phyloP scores from a whole-genome alignment of 2,888 invertebrate genomes.

The Drosophila antonietae region DNA sequence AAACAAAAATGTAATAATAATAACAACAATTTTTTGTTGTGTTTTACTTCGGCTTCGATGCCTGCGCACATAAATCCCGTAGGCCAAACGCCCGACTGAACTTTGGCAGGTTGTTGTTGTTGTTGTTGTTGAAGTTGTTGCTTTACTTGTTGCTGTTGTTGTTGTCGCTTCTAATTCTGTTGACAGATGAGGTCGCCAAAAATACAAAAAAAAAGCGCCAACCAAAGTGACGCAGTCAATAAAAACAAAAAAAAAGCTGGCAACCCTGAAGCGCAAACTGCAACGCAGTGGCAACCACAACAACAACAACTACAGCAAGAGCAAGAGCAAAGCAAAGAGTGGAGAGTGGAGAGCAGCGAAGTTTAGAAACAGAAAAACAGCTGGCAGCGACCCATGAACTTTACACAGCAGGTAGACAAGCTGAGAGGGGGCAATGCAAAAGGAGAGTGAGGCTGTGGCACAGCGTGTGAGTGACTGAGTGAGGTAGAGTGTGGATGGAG shows the following conservation, averaged over 20 bases:
- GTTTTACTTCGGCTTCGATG: slow-evolving; percentile 42
- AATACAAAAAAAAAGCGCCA: slow-evolving; percentile 43
- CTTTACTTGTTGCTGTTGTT: slow-evolving; percentile 28
- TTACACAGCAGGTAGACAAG: slow-evolving; percentile 53
- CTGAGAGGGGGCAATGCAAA: background rate
- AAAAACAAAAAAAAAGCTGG: slow-evolving; percentile 59
- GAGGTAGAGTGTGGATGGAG: background rate
- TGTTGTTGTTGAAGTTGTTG: slow-evolving; percentile 39
- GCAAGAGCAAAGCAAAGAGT: background rate
- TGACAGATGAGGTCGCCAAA: slow-evolving; percentile 78
- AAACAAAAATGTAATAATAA: slow-evolving; percentile 67
- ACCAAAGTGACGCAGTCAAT: slow-evolving; percentile 60
- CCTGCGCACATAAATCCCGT: slow-evolving; percentile 44
- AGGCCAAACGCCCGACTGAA: slow-evolving; percentile 48
- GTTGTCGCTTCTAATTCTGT: slow-evolving; percentile 74
- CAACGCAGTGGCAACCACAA: slow-evolving; percentile 48
- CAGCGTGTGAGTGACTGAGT: background rate
- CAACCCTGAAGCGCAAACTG: slow-evolving; percentile 74
- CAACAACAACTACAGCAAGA: slow-evolving; percentile 22
- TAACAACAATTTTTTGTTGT: slow-evolving; percentile 62
- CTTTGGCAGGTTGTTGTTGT: slow-evolving; percentile 29
- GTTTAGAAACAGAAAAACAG: slow-evolving; percentile 22
- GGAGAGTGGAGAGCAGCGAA: slow-evolving; percentile 1
- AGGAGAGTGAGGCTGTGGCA: background rate
- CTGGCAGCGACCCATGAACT: slow-evolving; percentile 73